Percentiles rank a stretch among this genome's conserved stretches.
These are phyloP conservation scores for Dicroscelio sp. DNA, from an alignment of 2,888 invertebrate genomes.

Conservation along the genomic window DNA sequence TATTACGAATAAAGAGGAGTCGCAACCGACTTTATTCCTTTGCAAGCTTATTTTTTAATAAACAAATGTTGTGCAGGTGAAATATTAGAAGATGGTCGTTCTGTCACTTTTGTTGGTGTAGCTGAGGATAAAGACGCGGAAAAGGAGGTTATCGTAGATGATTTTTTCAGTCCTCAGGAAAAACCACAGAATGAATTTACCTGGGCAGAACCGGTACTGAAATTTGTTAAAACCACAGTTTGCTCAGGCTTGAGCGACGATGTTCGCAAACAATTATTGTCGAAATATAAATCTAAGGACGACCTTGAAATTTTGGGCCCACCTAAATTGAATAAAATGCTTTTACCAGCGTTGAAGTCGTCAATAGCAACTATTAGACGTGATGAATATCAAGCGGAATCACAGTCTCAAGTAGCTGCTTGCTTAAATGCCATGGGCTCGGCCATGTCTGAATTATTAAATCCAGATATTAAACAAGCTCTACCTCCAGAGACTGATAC, in stretches of 20 bases:
- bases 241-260: background rate
- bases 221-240: background rate
- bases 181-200: background rate
- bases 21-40: slow-evolving; percentile 11
- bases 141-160: background rate
- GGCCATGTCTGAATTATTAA: background rate
- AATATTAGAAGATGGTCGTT: background rate
- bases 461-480: slow-evolving; percentile 15
- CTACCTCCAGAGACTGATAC: slow-evolving; percentile 4
- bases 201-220: background rate
- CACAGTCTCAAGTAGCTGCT: slow-evolving; percentile 47
- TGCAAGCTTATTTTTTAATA: background rate
- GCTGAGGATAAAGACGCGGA: background rate
- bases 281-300: slow-evolving; percentile 17
- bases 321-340: slow-evolving; percentile 38
- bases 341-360: background rate
- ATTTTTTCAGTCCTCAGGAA: background rate
- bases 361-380: slow-evolving; percentile 18
- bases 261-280: slow-evolving; percentile 17
- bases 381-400: slow-evolving; percentile 44
- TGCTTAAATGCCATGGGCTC: slow-evolving; percentile 52
- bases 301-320: slow-evolving; percentile 27
- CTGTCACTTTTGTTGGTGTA: background rate
- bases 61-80: background rate
- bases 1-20: background rate